Base-by-base conservation (phyloP, 2,797 vertebrate genomes). In the Neosilurus mollespiculum region DNA sequence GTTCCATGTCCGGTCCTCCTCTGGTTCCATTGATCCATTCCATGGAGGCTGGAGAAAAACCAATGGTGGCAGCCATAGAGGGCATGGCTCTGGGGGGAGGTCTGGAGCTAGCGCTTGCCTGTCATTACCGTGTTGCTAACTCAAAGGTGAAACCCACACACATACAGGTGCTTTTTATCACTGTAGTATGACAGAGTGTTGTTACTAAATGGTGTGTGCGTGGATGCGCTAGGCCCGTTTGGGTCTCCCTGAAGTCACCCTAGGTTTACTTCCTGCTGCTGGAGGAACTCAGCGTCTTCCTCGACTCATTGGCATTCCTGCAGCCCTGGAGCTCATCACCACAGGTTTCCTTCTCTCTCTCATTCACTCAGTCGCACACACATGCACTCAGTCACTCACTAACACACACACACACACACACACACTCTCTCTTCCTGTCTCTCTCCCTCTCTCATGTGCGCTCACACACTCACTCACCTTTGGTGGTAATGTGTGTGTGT, bases 1-100 rank as follows among this genome's bases (percentile, higher is more conserved):
- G n/a, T 0, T 11, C 76, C 0, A 90, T 88, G 72, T 22, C 14
- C 0, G 90, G 91, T 0, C 10, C 10, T 56, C 78, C 67, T 0
- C 87, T 95, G 87, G 85, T 92, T 0, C 79, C 92, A 0, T 0
- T 96, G 59, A 73, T 98, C 76, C 93, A 96, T 4, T 87, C 91
- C 37, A 92, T 99, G 0, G 96, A 98, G 87, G 92, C 91, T n/a
- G 89, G 90, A 0, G 58, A 91, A 87, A 99, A 98, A 90, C 97
- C 96, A 0, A 90, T 97, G 90, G 96, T 99, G 86, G 97, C 97
- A 0, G 97, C 96, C 77, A 97, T 99, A 66, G 95, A 98, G 85
- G 96, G 95, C 0, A 0, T 94, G 1, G 97, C 97, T 59, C 86
- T 99, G 0, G 97, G 97, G 15, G 97, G 98, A 30, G 97, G 96